Conservation (phyloP, 2,113 vertebrate species). For the Peromyscus californicus region DNA sequence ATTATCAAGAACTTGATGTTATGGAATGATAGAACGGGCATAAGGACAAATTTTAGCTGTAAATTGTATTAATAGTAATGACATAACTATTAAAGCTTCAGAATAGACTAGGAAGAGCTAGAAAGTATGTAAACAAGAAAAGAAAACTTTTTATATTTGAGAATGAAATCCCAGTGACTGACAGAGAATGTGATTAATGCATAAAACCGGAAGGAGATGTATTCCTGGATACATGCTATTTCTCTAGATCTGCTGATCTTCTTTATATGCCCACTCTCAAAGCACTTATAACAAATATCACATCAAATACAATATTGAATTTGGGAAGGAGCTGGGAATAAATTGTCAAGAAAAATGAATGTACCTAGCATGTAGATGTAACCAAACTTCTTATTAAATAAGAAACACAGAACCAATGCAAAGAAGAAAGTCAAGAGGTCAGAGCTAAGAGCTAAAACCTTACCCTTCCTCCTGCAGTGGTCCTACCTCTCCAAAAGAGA, state of each 20-base stretch:
- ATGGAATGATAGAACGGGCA: slow-evolving; percentile 57
- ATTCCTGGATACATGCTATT: neutral
- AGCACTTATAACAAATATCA: slow-evolving; percentile 32
- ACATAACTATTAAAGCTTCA: neutral
- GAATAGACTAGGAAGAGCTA: neutral
- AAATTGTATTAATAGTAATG: slow-evolving; percentile 39
- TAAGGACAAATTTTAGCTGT: neutral
- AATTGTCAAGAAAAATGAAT: slow-evolving; percentile 30
- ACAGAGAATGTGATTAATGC: neutral
- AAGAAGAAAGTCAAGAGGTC: too few relatives aligned
- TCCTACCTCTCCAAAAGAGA: too few relatives aligned
- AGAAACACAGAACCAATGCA: too few relatives aligned
- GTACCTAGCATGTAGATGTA: too few relatives aligned
- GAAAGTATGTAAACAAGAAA: neutral
- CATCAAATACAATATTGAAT: slow-evolving; percentile 44
- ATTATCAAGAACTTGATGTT: slow-evolving; percentile 70
- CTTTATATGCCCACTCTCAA: slow-evolving; percentile 1
- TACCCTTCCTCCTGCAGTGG: too few relatives aligned
- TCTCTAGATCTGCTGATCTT: neutral
- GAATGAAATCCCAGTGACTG: neutral
- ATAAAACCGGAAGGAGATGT: neutral
- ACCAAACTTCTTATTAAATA: too few relatives aligned
- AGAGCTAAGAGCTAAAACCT: too few relatives aligned
- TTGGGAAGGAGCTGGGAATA: slow-evolving; percentile 5
- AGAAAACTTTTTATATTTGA: neutral